Percentiles rank a stretch among this genome's conserved stretches.
These are phyloP conservation scores for Caprella mutica DNA, from an alignment of 2,888 invertebrate genomes.

Conservation along the genomic window DNA sequence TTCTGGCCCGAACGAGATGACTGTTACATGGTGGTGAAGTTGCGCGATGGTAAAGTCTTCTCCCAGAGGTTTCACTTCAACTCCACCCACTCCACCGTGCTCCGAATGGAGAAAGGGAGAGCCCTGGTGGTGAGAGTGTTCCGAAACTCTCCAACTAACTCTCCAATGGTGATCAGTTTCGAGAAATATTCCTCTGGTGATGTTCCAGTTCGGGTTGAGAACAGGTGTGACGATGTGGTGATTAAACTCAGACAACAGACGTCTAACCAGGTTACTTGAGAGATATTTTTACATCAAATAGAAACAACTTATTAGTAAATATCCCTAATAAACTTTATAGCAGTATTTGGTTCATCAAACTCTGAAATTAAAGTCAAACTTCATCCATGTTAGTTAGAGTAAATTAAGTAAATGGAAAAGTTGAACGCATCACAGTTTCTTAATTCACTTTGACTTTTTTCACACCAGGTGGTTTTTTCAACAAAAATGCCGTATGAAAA, in stretches of 20 bases:
- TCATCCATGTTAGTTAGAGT: too few relatives aligned
- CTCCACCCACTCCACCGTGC: slow-evolving; percentile 56
- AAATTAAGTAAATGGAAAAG: too few relatives aligned
- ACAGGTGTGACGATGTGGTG: slow-evolving; percentile 63
- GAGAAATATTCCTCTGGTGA: slow-evolving; percentile 41
- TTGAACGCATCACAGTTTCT: too few relatives aligned
- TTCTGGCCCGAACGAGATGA: slow-evolving; percentile 74
- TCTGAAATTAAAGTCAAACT: too few relatives aligned
- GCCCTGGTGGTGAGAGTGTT: slow-evolving; percentile 51
- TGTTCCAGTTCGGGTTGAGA: slow-evolving; percentile 42
- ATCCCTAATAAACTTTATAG: too few relatives aligned
- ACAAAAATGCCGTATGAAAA: too few relatives aligned
- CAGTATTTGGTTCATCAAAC: too few relatives aligned
- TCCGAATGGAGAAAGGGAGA: slow-evolving; percentile 66
- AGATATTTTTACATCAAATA: neutral
- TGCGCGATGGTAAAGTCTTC: slow-evolving; percentile 58
- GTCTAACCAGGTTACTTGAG: slow-evolving; percentile 38
- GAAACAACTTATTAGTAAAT: neutral
- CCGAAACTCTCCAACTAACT: slow-evolving; percentile 55
- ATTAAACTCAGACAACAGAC: slow-evolving; percentile 60
- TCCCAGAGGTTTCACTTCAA: slow-evolving; percentile 68
- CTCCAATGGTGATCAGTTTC: slow-evolving; percentile 52
- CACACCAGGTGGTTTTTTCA: too few relatives aligned
- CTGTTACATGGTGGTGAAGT: slow-evolving; percentile 68
- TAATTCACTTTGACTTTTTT: too few relatives aligned